These are phyloP conservation scores for Bimastos eiseni DNA, from an alignment of 2,888 invertebrate species.

Conservation along the genomic window DNA sequence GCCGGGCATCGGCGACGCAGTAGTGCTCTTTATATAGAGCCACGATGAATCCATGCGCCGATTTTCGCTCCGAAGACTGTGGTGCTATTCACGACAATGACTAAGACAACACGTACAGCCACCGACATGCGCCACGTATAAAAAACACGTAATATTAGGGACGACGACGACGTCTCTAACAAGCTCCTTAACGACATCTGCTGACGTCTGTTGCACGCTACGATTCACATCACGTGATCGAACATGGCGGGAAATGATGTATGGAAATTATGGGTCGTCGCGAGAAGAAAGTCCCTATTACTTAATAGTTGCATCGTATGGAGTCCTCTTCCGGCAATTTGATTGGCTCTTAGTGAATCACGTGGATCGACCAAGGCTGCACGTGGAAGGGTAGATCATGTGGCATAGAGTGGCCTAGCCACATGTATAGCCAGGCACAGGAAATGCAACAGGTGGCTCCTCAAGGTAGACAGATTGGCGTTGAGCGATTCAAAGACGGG, in stretches of 20 bases:
- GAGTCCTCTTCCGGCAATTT: not conserved
- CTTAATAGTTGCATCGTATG: not conserved
- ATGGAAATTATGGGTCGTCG: not conserved
- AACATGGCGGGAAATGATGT: not conserved
- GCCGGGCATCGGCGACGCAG: not conserved
- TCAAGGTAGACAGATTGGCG: not conserved
- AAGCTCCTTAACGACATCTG: not conserved
- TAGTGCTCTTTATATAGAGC: not conserved
- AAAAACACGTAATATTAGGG: not conserved
- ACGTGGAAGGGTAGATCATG: not conserved
- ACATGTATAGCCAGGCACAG: not conserved
- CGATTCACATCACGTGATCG: not conserved
- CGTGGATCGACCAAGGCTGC: not conserved
- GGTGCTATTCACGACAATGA: not conserved
- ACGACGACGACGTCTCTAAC: not conserved
- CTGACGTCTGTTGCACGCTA: not conserved
- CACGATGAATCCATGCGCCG: not conserved
- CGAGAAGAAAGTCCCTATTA: not conserved
- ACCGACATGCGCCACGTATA: not conserved
- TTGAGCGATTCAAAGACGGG: not conserved
- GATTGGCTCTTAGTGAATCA: not conserved
- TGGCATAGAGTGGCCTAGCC: not conserved
- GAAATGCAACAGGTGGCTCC: not conserved
- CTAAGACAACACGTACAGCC: not conserved
- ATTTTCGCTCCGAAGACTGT: not conserved